Percentiles rank a stretch among this genome's conserved stretches.
These are phyloP conservation scores for Cricetomys ansorgei DNA, from an alignment of 2,113 vertebrate genomes.

Conservation along the genomic window DNA sequence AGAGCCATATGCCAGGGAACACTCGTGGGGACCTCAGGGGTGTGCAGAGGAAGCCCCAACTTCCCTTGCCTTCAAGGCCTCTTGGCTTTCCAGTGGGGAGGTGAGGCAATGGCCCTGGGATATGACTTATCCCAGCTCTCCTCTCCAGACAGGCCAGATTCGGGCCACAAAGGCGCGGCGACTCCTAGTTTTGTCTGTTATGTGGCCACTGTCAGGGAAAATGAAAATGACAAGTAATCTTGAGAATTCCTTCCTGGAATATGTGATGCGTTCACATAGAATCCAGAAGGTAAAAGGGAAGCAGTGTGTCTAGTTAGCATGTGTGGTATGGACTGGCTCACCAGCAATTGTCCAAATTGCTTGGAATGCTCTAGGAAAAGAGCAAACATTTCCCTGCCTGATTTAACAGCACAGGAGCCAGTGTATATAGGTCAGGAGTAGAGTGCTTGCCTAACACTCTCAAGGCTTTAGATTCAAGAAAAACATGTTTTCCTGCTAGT, in stretches of 20 bases:
- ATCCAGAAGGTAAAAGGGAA: background rate
- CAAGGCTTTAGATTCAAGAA: background rate
- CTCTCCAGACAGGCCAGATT: background rate
- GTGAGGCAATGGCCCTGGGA: background rate
- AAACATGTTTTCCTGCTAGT: background rate
- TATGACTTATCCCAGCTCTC: background rate
- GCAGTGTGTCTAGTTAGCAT: background rate
- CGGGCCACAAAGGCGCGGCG: background rate
- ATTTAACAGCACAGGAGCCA: background rate
- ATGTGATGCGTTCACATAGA: background rate
- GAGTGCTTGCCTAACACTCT: background rate
- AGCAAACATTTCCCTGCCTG: background rate
- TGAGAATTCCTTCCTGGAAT: slow-evolving; percentile 1
- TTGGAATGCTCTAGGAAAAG: slow-evolving; percentile 25
- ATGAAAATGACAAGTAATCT: background rate
- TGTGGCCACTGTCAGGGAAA: background rate
- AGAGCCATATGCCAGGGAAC: background rate
- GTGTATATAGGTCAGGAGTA: too few relatives aligned
- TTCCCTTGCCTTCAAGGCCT: background rate
- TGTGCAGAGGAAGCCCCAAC: rapidly evolving
- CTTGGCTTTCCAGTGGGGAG: background rate
- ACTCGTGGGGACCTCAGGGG: background rate
- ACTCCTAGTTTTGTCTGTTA: background rate
- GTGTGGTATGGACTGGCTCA: rapidly evolving
- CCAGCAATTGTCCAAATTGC: background rate